Evolutionary conservation across 2,888 invertebrate genomes (phyloP).

Genomic region (Mesorhabditis sp.): DNA sequence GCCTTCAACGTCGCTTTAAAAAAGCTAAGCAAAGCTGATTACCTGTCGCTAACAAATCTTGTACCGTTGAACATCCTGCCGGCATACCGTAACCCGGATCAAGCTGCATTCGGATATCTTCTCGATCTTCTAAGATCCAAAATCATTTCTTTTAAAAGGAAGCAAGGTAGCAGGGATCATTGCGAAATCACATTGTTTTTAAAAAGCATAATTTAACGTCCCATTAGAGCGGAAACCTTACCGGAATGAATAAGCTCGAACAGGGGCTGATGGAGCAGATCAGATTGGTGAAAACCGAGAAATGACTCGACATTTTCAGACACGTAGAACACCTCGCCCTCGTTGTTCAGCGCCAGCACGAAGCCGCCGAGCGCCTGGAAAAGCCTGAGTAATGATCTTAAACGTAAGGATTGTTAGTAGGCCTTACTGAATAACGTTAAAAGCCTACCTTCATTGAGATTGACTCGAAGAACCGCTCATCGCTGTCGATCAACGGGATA

Average conservation of each 20-base stretch:
- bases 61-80: constrained; percentile 71
- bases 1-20: not conserved
- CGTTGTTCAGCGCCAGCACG: constrained; percentile 91
- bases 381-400: constrained; percentile 51
- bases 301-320: constrained; percentile 99
- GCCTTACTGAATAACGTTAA: constrained; percentile 4
- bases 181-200: not conserved
- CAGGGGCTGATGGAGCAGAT: constrained; percentile 97
- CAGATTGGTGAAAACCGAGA: constrained; percentile 99
- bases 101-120: constrained; percentile 67
- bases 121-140: constrained; percentile 80
- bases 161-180: not conserved
- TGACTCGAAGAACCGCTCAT: constrained; percentile 44
- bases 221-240: not conserved
- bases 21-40: constrained; percentile 11
- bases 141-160: too few relatives aligned
- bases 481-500: constrained; percentile 39
- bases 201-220: not conserved
- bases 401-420: not conserved
- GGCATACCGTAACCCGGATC: constrained; percentile 28
- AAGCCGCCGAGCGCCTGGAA: constrained; percentile 94
- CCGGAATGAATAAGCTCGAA: constrained; percentile 96
- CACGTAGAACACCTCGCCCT: constrained; percentile 96
- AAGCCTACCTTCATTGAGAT: constrained; percentile 39
- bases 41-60: constrained; percentile 79